These are phyloP conservation scores for Pogonomyrmex barbatus DNA, from an alignment of 1,140 invertebrate genomes.

Conservation along the genomic window DNA sequence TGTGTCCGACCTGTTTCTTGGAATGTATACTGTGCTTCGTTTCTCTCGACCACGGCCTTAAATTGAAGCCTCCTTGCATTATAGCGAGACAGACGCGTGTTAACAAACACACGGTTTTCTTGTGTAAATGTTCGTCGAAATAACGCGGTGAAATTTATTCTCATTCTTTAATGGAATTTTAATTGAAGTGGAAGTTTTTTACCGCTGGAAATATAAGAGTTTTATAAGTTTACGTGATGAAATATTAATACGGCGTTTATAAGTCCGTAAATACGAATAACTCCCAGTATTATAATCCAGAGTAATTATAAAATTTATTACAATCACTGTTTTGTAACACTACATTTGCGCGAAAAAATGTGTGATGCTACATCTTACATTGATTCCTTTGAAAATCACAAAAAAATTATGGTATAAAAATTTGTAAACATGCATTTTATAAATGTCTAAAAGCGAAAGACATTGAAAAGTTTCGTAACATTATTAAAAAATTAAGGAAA, in stretches of 20 bases:
- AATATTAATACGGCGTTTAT: slow-evolving; percentile 34
- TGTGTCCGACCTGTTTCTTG: slow-evolving; percentile 42
- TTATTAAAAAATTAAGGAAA: too few species aligned
- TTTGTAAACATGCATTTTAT: too few species aligned
- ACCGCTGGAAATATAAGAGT: background rate
- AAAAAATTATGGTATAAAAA: too few species aligned
- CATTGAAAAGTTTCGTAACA: too few species aligned
- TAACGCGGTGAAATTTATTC: background rate
- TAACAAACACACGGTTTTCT: slow-evolving; percentile 14
- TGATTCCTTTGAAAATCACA: background rate
- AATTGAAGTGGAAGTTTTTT: slow-evolving; percentile 26
- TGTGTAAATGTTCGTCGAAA: slow-evolving; percentile 38
- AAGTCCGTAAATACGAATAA: slow-evolving; percentile 21
- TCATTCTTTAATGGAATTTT: slow-evolving; percentile 58
- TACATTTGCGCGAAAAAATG: background rate
- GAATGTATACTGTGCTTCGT: slow-evolving; percentile 49
- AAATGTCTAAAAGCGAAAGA: too few species aligned
- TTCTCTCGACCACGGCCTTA: slow-evolving; percentile 43
- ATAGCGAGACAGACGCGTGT: slow-evolving; percentile 19
- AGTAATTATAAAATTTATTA: slow-evolving; percentile 1
- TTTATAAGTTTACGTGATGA: slow-evolving; percentile 15
- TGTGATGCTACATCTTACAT: too few species aligned
- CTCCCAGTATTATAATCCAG: background rate
- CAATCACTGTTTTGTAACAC: slow-evolving; percentile 21
- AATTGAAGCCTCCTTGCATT: slow-evolving; percentile 44